These are phyloP conservation scores for Pipistrellus pipistrellus DNA, from an alignment of 2,797 vertebrate genomes.

Conservation along the genomic window DNA sequence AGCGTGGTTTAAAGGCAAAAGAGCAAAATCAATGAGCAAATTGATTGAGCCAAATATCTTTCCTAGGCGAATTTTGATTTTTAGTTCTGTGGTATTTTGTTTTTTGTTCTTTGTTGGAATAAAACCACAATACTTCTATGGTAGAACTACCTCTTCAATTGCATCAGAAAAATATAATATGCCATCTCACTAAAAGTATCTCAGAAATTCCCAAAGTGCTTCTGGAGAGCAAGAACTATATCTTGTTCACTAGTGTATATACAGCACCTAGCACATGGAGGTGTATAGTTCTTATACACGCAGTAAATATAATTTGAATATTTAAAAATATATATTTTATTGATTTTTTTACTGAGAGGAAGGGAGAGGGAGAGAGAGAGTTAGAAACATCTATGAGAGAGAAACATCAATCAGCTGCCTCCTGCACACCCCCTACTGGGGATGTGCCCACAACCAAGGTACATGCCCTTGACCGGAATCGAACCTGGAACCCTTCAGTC, in stretches of 20 bases:
- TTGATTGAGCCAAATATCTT: slow-evolving; percentile 44
- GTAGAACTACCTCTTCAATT: slow-evolving; percentile 33
- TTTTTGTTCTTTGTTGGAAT: slow-evolving; percentile 55
- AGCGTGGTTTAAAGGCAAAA: background rate
- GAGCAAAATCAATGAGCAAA: slow-evolving; percentile 54
- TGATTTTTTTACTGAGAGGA: too few relatives aligned
- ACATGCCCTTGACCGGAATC: too few relatives aligned
- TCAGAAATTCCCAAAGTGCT: slow-evolving; percentile 48
- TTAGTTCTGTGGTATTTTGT: slow-evolving; percentile 43
- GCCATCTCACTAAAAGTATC: background rate
- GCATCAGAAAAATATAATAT: slow-evolving; percentile 56
- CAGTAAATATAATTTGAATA: slow-evolving; percentile 27
- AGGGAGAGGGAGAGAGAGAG: too few relatives aligned
- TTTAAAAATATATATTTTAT: background rate
- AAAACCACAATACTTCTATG: slow-evolving; percentile 4
- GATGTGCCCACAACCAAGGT: too few relatives aligned
- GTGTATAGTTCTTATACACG: background rate
- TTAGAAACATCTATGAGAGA: too few relatives aligned
- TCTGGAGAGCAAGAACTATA: slow-evolving; percentile 1
- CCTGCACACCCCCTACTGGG: too few relatives aligned
- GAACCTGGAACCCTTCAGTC: too few relatives aligned
- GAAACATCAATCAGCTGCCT: too few relatives aligned
- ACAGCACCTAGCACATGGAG: background rate
- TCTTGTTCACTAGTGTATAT: slow-evolving; percentile 12
- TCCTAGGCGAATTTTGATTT: slow-evolving; percentile 26